phyloP scores from a whole-genome alignment of 2,113 vertebrate species.

The Chrysemys picta region DNA sequence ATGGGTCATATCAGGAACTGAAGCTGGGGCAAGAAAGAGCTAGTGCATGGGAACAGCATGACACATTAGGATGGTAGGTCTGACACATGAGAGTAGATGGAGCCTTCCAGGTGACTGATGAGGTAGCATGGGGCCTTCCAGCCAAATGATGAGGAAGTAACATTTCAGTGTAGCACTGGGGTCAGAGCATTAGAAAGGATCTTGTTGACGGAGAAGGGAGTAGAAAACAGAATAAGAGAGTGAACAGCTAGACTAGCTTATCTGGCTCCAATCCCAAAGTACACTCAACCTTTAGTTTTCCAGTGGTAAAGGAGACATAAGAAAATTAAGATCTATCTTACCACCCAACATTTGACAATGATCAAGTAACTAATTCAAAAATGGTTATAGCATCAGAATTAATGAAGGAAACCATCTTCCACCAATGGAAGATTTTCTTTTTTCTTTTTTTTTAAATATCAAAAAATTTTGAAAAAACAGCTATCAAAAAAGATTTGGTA shows the following conservation, averaged over 20 bases:
- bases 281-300: not conserved
- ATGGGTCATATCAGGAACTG: not conserved
- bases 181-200: not conserved
- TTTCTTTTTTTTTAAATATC: not conserved
- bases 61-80: not conserved
- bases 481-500: not conserved
- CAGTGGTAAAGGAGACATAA: not conserved
- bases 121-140: not conserved
- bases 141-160: not conserved
- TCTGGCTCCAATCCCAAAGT: not conserved
- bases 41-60: not conserved
- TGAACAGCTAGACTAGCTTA: not conserved
- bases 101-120: no score
- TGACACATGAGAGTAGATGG: not conserved
- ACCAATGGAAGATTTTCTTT: not conserved
- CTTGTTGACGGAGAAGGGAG: not conserved
- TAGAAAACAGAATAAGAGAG: not conserved
- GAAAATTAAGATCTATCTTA: not conserved
- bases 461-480: not conserved
- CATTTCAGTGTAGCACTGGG: not conserved
- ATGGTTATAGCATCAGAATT: not conserved
- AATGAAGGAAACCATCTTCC: not conserved
- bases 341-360: not conserved
- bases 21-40: not conserved
- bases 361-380: not conserved